phyloP scores from a whole-genome alignment of 2,113 vertebrate species.

The Microcebus ravelobensis region DNA sequence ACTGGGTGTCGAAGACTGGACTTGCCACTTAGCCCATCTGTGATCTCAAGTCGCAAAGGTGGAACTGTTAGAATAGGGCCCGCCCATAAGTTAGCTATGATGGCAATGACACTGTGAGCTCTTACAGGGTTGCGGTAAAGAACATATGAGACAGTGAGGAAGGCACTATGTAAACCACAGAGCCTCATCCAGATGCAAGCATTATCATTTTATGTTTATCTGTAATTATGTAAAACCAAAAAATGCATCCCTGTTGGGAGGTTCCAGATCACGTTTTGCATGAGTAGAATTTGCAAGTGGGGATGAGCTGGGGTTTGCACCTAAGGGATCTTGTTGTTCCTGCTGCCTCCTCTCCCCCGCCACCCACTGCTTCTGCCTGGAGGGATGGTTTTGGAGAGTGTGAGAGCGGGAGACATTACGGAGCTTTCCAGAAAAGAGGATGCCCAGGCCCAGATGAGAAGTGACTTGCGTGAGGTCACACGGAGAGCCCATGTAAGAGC shows the following conservation, averaged over 20 bases:
- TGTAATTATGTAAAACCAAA: background rate
- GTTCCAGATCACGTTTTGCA: background rate
- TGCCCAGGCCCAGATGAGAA: background rate
- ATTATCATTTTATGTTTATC: background rate
- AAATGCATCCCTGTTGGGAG: background rate
- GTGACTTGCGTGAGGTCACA: background rate
- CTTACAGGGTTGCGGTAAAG: background rate
- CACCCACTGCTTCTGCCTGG: background rate
- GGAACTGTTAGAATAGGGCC: background rate
- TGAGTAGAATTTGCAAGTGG: background rate
- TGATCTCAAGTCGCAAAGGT: background rate
- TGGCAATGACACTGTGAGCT: rapidly evolving
- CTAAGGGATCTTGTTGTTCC: background rate
- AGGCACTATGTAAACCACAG: background rate
- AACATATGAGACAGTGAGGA: background rate
- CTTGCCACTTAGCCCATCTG: background rate
- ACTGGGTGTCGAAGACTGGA: background rate
- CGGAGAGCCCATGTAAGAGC: background rate
- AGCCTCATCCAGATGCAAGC: background rate
- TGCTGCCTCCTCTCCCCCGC: background rate
- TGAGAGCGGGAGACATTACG: background rate
- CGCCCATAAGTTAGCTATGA: background rate
- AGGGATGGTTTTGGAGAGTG: background rate
- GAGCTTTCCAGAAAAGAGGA: background rate
- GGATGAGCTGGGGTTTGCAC: background rate